Conservation (phyloP, 1,140 invertebrate genomes). For the Bombus pascuorum region DNA sequence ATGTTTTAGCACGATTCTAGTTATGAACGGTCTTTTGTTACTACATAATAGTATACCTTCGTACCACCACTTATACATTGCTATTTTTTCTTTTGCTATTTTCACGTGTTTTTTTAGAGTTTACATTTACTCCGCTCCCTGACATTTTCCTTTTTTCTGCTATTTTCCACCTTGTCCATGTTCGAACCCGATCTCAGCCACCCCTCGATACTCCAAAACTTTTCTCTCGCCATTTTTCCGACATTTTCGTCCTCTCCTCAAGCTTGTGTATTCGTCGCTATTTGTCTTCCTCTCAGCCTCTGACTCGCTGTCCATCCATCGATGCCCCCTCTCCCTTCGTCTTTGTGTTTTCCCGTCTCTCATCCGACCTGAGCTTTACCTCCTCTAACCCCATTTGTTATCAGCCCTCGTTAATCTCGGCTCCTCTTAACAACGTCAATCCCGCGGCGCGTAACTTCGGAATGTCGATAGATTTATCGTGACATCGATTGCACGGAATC, state of each 20-base stretch:
- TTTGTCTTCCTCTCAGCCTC: neutral
- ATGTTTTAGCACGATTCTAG: too few relatives aligned
- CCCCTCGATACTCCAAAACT: conserved; percentile 10
- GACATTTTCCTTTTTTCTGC: neutral
- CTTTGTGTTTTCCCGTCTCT: conserved; percentile 4
- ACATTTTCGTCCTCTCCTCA: neutral
- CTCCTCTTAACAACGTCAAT: conserved; percentile 53
- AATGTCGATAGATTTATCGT: conserved; percentile 61
- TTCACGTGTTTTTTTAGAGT: neutral
- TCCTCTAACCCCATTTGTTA: conserved; percentile 52
- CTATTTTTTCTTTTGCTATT: neutral
- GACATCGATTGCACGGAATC: conserved; percentile 19
- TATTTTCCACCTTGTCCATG: neutral
- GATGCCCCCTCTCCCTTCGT: neutral
- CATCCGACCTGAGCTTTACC: conserved; percentile 13
- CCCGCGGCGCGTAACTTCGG: conserved; percentile 41
- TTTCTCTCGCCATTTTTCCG: neutral
- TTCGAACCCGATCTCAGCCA: neutral
- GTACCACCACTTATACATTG: neutral
- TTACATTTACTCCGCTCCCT: neutral
- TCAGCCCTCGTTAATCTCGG: conserved; percentile 63
- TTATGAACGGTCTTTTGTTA: too few relatives aligned
- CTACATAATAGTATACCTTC: too few relatives aligned
- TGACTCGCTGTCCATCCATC: neutral
- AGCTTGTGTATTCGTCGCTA: neutral